These are phyloP conservation scores for Acleris holmiana DNA, from an alignment of 2,888 invertebrate genomes.

Conservation along the genomic window DNA sequence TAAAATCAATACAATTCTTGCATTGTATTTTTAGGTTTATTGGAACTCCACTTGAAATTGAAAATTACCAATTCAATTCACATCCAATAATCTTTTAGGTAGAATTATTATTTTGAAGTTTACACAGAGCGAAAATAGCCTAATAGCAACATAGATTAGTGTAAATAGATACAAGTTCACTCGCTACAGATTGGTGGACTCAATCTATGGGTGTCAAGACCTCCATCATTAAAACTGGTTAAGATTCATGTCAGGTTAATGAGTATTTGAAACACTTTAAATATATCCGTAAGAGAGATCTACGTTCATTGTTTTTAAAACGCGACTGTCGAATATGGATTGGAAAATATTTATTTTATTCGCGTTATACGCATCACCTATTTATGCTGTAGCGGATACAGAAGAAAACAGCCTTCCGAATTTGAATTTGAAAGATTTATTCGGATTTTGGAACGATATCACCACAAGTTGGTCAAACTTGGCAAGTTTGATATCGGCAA, in stretches of 20 bases:
- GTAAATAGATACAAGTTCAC: not conserved
- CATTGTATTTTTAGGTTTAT: too few species aligned
- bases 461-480: conserved; percentile 33
- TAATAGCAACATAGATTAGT: not conserved
- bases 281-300: conserved; percentile 20
- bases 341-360: conserved; percentile 10
- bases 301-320: conserved; percentile 2
- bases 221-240: conserved; percentile 16
- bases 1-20: too few species aligned
- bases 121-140: not conserved
- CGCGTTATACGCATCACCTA: not conserved
- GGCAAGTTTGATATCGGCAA: conserved; percentile 33
- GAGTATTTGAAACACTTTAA: conserved; percentile 18
- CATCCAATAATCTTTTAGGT: too few species aligned
- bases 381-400: not conserved
- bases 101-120: too few species aligned
- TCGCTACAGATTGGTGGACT: conserved; percentile 2
- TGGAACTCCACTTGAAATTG: too few species aligned
- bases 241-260: conserved; percentile 23
- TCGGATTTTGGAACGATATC: conserved; percentile 31
- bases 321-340: conserved; percentile 19
- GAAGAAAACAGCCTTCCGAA: too few species aligned
- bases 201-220: conserved; percentile 32
- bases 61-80: too few species aligned
- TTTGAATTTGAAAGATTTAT: not conserved